These are phyloP conservation scores for Sebastes umbrosus DNA, from an alignment of 2,797 vertebrate genomes.

Conservation along the genomic window DNA sequence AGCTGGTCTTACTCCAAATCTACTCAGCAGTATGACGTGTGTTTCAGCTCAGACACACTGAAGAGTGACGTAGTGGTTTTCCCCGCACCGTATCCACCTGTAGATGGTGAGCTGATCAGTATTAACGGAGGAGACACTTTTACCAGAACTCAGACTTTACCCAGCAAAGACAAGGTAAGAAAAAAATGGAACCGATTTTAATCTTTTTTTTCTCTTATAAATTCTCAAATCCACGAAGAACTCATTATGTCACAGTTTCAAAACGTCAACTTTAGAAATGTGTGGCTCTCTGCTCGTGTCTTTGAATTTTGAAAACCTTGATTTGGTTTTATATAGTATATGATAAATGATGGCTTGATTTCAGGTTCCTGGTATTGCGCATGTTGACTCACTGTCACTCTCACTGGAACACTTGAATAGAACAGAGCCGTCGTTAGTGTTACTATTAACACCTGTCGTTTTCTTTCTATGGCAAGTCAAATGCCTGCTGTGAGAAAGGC, in stretches of 20 bases:
- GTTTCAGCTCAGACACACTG: constrained; percentile 62
- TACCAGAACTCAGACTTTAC: constrained; percentile 57
- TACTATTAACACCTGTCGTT: too few species aligned
- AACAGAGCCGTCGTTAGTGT: too few species aligned
- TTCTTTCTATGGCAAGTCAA: too few species aligned
- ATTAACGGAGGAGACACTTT: constrained; percentile 70
- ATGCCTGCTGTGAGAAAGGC: too few species aligned
- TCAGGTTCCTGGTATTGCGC: too few species aligned
- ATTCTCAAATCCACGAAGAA: neutral
- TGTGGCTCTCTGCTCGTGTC: neutral
- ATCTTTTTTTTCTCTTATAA: neutral
- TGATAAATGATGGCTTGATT: too few species aligned
- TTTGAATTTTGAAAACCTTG: neutral
- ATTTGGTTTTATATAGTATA: neutral
- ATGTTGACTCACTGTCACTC: too few species aligned
- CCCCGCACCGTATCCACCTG: constrained; percentile 46
- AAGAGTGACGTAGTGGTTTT: constrained; percentile 64
- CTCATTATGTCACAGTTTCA: neutral
- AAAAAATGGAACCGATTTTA: neutral
- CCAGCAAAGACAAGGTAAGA: constrained; percentile 61
- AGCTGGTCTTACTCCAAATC: constrained; percentile 47
- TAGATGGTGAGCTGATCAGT: constrained; percentile 61
- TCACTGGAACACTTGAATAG: too few species aligned
- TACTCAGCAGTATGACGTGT: constrained; percentile 66
- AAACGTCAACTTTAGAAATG: neutral